Evolutionary conservation across 2,113 vertebrate genomes (phyloP).

Genomic region (Toxotes chatareus): DNA sequence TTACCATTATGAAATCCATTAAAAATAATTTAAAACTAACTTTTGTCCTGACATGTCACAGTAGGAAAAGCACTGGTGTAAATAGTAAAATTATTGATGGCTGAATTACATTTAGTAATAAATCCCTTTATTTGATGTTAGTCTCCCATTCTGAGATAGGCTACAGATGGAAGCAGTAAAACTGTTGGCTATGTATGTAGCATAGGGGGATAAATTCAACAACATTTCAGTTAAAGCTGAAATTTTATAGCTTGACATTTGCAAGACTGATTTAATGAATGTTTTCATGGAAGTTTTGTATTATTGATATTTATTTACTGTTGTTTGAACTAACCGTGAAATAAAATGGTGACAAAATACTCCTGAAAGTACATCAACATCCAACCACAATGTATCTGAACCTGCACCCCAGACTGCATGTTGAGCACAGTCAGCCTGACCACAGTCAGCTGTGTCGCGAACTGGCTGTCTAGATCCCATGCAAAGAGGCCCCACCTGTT

Average conservation of each 20-base stretch:
- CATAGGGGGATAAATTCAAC: background rate
- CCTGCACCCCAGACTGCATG: conserved; percentile 40
- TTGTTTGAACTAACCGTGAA: background rate
- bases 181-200: no score
- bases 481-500: conserved; percentile 59
- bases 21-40: background rate
- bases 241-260: background rate
- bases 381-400: conserved; percentile 44
- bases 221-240: background rate
- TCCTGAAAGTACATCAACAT: conserved; percentile 28
- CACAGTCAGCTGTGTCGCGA: conserved; percentile 57
- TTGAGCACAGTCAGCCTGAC: conserved; percentile 50
- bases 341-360: background rate
- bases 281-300: background rate
- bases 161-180: background rate
- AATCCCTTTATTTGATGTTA: background rate
- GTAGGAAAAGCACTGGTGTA: background rate
- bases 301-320: background rate
- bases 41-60: background rate
- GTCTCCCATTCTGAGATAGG: background rate
- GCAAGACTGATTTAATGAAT: background rate
- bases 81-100: no score
- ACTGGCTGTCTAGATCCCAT: conserved; percentile 61
- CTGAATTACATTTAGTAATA: background rate
- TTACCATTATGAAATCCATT: background rate